Percentiles rank a stretch among this genome's conserved stretches.
Evolutionary conservation across 2,888 invertebrate genomes (phyloP).

Genomic region (Maniola hyperantus): DNA sequence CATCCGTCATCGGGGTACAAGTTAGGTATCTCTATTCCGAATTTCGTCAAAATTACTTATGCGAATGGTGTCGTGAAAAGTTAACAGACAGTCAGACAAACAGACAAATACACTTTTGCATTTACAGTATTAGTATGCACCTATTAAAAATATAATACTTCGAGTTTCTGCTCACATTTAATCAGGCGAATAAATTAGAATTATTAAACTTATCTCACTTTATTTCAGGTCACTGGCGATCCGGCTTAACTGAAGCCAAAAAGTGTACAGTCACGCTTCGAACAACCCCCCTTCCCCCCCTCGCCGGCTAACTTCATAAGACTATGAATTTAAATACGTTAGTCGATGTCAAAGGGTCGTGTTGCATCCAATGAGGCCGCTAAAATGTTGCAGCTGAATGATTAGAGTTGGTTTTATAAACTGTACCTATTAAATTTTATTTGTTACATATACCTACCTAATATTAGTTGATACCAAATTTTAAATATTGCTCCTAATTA

Average conservation of each 20-base stretch:
- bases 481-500: no score
- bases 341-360: constrained; percentile 79
- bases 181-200: not conserved
- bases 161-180: not conserved
- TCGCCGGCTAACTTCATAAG: constrained; percentile 78
- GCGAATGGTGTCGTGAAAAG: no score
- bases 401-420: not conserved
- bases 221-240: constrained; percentile 63
- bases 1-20: no score
- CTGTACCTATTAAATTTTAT: no score
- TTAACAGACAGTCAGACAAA: no score
- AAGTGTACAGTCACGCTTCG: constrained; percentile 81
- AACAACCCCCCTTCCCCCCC: constrained; percentile 45
- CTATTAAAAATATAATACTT: not conserved
- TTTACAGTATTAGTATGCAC: no score
- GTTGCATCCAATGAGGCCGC: constrained; percentile 58
- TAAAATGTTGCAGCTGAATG: constrained; percentile 52
- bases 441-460: no score
- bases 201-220: constrained; percentile 37
- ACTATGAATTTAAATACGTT: constrained; percentile 83
- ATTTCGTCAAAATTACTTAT: no score
- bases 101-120: no score
- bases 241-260: constrained; percentile 80
- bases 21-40: no score
- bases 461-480: no score